Base-by-base conservation (phyloP, 2,888 invertebrate species). In the Campoplex nolae region DNA sequence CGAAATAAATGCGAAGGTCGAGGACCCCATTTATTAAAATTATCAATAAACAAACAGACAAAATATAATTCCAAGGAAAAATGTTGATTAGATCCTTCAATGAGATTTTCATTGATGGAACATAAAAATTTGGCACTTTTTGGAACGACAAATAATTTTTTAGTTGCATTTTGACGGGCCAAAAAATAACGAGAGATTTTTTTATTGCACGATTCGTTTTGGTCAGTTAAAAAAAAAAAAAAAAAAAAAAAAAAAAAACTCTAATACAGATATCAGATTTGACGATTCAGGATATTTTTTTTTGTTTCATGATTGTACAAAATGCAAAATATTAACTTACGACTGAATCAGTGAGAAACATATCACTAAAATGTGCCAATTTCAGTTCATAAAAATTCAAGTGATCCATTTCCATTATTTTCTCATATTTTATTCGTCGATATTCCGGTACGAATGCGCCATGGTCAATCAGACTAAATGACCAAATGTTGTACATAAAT, bases 401-500 rank as follows among this genome's bases (percentile, higher is more conserved):
- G n/a, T 74, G n/a, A 74, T 11, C 35, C 35, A n/a, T n/a, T 74
- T 56, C 0, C 9, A 23, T 68, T 51, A 18, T 65, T 23, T 28
- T 51, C 32, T 62, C 13, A 76, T 45, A 32, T 13, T 35, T 48
- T 35, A 16, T 45, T 56, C 16, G 13, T 62, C 18, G 75, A 28
- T 18, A 11, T 42, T 75, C 67, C 23, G 18, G 28, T 54, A 32
- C 71, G 58, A 71, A 71, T 32, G 35, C 32, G 58, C 35, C 9
- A 45, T 71, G 62, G 58, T 80, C 68, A 23, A 68, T 62, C 54
- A 23, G 18, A 68, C 62, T 62, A 74, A 48, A 75, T 73, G 80
- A 80, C 76, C 83, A 83, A 86, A 56, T 70, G 83, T 56, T 83
- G 80, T 80, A 86, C 65, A 78, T 78, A 16, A 67, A 83, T 86